phyloP scores from a whole-genome alignment of 2,113 vertebrate species.

The Neofelis nebulosa region DNA sequence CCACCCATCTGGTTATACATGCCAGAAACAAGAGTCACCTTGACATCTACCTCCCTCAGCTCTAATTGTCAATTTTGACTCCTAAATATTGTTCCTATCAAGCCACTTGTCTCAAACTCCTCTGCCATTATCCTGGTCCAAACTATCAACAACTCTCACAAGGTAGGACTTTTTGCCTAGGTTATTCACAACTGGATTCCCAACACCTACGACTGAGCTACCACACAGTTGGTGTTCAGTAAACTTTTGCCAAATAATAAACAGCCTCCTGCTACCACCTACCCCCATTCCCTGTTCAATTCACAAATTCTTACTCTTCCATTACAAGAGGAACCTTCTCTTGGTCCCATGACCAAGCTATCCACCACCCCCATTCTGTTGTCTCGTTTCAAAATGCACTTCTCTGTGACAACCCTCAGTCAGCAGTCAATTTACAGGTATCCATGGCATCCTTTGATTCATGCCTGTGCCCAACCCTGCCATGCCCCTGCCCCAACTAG shows the following conservation, averaged over 20 bases:
- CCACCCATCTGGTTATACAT: neutral
- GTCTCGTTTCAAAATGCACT: neutral
- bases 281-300: neutral
- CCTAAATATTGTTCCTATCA: neutral
- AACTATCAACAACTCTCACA: neutral
- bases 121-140: neutral
- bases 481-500: neutral
- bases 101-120: neutral
- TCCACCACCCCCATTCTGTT: neutral
- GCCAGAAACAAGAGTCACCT: neutral
- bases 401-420: neutral
- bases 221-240: neutral
- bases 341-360: neutral
- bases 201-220: neutral
- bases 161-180: neutral
- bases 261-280: neutral
- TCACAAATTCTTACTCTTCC: neutral
- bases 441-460: neutral
- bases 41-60: neutral
- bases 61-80: neutral
- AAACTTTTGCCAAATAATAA: neutral
- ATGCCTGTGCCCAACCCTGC: neutral
- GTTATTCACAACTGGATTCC: neutral
- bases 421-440: neutral
- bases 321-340: neutral